phyloP scores from a whole-genome alignment of 2,888 invertebrate genomes.

The Philereme transversata region DNA sequence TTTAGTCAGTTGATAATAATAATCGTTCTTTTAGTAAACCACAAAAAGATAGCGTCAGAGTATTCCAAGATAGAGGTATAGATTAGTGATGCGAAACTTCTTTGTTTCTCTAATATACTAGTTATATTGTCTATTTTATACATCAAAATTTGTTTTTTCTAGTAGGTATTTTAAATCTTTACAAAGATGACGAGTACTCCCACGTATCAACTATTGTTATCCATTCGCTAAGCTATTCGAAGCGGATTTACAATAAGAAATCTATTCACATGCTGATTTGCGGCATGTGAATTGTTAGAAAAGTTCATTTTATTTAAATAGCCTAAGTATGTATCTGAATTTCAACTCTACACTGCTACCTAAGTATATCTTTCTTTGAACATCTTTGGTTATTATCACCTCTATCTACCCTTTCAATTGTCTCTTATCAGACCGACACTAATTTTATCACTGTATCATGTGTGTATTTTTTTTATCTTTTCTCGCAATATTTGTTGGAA shows the following conservation, averaged over 20 bases:
- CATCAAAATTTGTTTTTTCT: not conserved
- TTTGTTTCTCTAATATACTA: no score
- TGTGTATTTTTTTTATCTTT: no score
- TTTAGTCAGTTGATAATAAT: constrained; percentile 24
- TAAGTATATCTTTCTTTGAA: not conserved
- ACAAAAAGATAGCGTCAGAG: constrained; percentile 15
- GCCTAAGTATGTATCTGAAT: not conserved
- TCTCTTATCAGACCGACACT: no score
- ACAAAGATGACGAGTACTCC: constrained; percentile 19
- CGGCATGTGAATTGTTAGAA: constrained; percentile 7
- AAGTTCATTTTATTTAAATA: no score
- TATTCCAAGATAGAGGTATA: constrained; percentile 7
- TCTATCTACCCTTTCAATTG: no score
- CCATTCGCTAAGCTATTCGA: constrained; percentile 29
- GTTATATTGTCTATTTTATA: no score
- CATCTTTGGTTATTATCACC: no score
- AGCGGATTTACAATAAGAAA: constrained; percentile 27
- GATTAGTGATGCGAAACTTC: not conserved
- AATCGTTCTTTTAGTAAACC: constrained; percentile 24
- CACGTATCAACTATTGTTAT: constrained; percentile 30
- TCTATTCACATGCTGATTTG: constrained; percentile 31
- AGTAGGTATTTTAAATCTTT: not conserved
- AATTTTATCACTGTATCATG: no score
- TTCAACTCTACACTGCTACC: not conserved
- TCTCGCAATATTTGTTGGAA: no score